Evolutionary conservation across 2,113 vertebrate genomes (phyloP).

Genomic region (Odobenus rosmarus): DNA sequence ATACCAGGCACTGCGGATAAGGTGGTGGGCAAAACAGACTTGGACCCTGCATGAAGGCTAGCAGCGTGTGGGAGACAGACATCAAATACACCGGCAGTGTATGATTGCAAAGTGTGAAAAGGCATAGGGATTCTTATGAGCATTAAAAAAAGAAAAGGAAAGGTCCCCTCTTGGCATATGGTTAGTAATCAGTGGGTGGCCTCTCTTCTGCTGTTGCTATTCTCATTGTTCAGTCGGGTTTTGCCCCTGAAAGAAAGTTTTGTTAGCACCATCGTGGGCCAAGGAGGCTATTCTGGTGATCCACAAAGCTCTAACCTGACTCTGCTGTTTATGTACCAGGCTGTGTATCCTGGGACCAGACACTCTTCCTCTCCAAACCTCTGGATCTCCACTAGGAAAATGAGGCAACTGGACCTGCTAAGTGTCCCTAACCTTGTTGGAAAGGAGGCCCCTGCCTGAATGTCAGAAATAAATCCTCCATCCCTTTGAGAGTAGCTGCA

Average conservation of each 20-base stretch:
- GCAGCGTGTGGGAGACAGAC: not conserved
- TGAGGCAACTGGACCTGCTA: not conserved
- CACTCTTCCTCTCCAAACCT: not conserved
- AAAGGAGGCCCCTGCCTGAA: not conserved
- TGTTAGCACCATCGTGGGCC: not conserved
- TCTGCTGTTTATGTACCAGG: not conserved
- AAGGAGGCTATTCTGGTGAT: not conserved
- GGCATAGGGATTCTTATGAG: not conserved
- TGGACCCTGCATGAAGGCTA: not conserved
- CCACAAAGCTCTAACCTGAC: not conserved
- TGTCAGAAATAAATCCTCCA: not conserved
- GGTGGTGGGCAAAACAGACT: not conserved
- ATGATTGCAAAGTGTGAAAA: not conserved
- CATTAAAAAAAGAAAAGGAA: not conserved
- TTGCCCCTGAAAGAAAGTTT: constrained; percentile 47
- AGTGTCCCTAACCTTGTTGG: not conserved
- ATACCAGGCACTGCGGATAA: not conserved
- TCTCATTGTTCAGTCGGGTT: not conserved
- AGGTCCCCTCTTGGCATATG: not conserved
- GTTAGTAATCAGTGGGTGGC: not conserved
- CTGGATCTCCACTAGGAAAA: constrained; percentile 43
- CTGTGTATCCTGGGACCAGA: not conserved
- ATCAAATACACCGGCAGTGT: not conserved
- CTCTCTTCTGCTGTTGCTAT: not conserved
- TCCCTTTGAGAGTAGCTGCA: not conserved